Percentiles rank a stretch among this genome's conserved stretches.
phyloP scores from a whole-genome alignment of 2,888 invertebrate genomes.

The Malachius bipustulatus region DNA sequence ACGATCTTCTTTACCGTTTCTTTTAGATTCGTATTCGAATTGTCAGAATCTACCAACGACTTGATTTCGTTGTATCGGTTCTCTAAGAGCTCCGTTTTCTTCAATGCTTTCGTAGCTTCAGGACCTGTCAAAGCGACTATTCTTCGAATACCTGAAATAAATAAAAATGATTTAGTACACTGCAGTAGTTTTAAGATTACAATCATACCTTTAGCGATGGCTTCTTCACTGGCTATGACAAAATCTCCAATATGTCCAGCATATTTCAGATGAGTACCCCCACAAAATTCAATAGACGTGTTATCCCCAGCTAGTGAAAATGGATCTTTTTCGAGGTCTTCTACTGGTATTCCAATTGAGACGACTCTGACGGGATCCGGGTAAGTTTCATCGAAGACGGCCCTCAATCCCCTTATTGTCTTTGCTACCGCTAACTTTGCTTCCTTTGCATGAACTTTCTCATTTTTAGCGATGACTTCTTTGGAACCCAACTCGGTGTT shows the following conservation, averaged over 20 bases:
- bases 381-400: conserved; percentile 98
- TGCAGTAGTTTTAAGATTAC: too few species aligned
- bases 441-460: conserved; percentile 73
- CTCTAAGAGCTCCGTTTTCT: conserved; percentile 66
- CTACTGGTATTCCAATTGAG: conserved; percentile 86
- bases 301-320: conserved; percentile 61
- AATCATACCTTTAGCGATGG: conserved; percentile 91
- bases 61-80: conserved; percentile 56
- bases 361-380: conserved; percentile 94
- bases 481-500: conserved; percentile 72
- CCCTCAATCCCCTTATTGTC: conserved; percentile 81
- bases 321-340: conserved; percentile 78
- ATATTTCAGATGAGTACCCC: conserved; percentile 88
- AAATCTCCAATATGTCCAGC: conserved; percentile 92
- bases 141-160: conserved; percentile 49
- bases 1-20: conserved; percentile 46
- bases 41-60: conserved; percentile 45
- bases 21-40: conserved; percentile 45
- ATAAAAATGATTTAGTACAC: too few species aligned
- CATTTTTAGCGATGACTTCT: conserved; percentile 43
- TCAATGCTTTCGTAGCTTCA: conserved; percentile 79
- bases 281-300: conserved; percentile 98
- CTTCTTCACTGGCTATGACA: conserved; percentile 94
- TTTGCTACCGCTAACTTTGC: conserved; percentile 75
- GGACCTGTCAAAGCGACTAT: conserved; percentile 95